Conservation (phyloP, 92 coral and sea anemone species). For the Paramuricea clavata region DNA sequence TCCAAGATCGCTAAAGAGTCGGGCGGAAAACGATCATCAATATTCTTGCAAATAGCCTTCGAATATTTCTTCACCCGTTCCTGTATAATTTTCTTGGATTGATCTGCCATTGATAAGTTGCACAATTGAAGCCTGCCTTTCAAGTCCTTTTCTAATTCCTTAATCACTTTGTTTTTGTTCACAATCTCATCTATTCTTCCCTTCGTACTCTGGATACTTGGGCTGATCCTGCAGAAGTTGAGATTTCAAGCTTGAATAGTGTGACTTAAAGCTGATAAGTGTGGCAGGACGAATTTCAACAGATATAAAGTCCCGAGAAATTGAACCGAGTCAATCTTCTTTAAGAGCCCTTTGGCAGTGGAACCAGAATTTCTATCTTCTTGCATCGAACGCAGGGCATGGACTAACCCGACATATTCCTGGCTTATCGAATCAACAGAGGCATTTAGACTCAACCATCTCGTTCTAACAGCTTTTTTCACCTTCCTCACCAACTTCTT, state of each 20-base stretch:
- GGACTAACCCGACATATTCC: slow-evolving; percentile 50
- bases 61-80: slow-evolving; percentile 15
- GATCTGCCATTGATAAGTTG: slow-evolving; percentile 2
- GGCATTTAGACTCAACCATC: slow-evolving; percentile 60
- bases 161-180: slow-evolving; percentile 25
- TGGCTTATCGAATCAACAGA: slow-evolving; percentile 53
- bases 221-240: slow-evolving; percentile 53
- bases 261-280: slow-evolving; percentile 48
- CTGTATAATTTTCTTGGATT: slow-evolving; percentile 12
- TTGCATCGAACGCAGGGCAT: slow-evolving; percentile 43
- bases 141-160: slow-evolving; percentile 37
- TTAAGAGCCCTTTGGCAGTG: slow-evolving; percentile 53
- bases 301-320: slow-evolving; percentile 54
- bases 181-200: slow-evolving; percentile 31
- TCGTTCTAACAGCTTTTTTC: slow-evolving; percentile 51
- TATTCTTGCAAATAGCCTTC: slow-evolving; percentile 31
- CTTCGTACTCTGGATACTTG: slow-evolving; percentile 35
- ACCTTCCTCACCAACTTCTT: slow-evolving; percentile 47
- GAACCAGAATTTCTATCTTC: slow-evolving; percentile 39
- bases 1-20: slow-evolving; percentile 33
- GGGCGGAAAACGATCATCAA: slow-evolving; percentile 42
- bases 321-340: slow-evolving; percentile 38
- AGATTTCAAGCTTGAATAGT: slow-evolving; percentile 48
- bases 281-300: slow-evolving; percentile 51
- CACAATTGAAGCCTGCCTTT: slow-evolving; percentile 33